Base-by-base conservation (phyloP, 1,140 invertebrate genomes). In the Hestina assimilis region DNA sequence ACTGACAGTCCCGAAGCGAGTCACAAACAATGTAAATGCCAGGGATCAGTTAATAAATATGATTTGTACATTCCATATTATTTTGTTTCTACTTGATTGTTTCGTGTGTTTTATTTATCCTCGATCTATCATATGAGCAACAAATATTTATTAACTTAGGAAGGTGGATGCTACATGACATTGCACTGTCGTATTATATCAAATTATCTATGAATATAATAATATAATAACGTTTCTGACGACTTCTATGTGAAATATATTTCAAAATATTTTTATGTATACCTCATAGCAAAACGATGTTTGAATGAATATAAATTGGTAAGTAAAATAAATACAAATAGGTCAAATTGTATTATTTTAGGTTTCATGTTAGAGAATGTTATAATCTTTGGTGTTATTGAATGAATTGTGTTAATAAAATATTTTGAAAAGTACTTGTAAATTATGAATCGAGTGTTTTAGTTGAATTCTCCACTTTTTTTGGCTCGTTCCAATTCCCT, bases 31-130 rank as follows among this genome's bases (percentile, higher is more conserved):
- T 88, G 83, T 89, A 89, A n/a, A 89, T 89, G 81, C 83, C 87
- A 88, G 87, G 87, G 80, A 86, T 89, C 86, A 87, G 80, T 84
- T 76, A 89, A 90, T 89, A 89, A 90, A 89, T 87, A 90, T 87
- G 90, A 91, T 91, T 92, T 91, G 91, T 92, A 92, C 91, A 92
- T 92, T 92, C 91, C 91, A 92, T 90, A 89, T 89, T 90, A 90
- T 90, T 89, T 91, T 91, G 79, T 89, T 91, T 89, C 79, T 87
- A 88, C 81, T 85, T 87, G 56, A 75, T 76, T 84, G 71, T 83
- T 74, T 69, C 81, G 80, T 78, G 69, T 74, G 83, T 89, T 87
- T 86, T 87, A 87, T 85, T 84, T 87, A 83, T 83, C 66, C 63
- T 77, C 75, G 41, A 71, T 72, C 79, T 77, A 82, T 76, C 69